Percentiles rank a stretch among this genome's conserved stretches.
Evolutionary conservation across 2,888 invertebrate genomes (phyloP).

Genomic region (Amphimallon solstitiale): DNA sequence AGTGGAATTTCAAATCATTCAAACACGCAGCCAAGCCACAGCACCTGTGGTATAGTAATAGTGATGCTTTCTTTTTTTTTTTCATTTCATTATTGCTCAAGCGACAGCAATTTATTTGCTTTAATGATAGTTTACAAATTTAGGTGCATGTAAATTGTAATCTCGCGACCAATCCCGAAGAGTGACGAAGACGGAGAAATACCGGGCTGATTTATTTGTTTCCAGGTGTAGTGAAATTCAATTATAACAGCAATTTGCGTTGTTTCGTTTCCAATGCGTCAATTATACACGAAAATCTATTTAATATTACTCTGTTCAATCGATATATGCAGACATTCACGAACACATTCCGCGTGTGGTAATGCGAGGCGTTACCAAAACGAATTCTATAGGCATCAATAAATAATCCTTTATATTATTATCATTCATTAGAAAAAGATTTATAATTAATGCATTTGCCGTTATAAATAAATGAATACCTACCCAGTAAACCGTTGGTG

Average conservation of each 20-base stretch:
- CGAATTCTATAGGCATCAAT: too few species aligned
- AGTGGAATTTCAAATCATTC: conserved; percentile 27
- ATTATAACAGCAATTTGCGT: conserved; percentile 30
- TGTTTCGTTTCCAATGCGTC: conserved; percentile 24
- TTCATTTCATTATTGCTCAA: conserved; percentile 27
- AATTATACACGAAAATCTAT: conserved; percentile 12
- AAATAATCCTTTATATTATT: too few species aligned
- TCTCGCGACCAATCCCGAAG: neutral
- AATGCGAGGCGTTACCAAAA: too few species aligned
- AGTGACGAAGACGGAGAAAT: neutral
- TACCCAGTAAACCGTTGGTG: too few species aligned
- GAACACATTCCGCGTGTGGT: too few species aligned
- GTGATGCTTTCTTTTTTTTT: conserved; percentile 22
- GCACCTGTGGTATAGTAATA: conserved; percentile 8
- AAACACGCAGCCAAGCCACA: neutral
- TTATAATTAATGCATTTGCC: too few species aligned
- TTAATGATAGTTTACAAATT: conserved; percentile 33
- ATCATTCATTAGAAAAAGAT: too few species aligned
- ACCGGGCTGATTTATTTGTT: conserved; percentile 23
- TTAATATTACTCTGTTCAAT: conserved; percentile 5
- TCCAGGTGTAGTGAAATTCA: conserved; percentile 31
- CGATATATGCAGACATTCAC: conserved; percentile 6
- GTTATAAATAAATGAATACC: too few species aligned
- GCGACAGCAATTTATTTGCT: conserved; percentile 25
- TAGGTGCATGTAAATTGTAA: conserved; percentile 27